Percentiles rank a stretch among this genome's conserved stretches.
Conservation (phyloP, 2,113 vertebrate species). For the Aramus guarauna region DNA sequence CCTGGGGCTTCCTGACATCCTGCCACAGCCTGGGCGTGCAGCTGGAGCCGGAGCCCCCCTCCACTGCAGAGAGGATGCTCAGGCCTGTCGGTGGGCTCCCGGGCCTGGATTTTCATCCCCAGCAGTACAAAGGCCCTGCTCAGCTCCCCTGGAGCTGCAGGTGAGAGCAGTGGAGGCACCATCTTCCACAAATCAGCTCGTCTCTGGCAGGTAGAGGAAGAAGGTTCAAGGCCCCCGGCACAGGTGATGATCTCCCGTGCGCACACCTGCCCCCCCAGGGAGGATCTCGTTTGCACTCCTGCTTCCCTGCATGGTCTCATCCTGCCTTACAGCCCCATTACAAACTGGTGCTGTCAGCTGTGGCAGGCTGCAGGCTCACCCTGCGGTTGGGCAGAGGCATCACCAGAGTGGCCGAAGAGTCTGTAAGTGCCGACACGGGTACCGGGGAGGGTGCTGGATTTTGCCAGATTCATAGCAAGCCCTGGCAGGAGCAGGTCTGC, state of each 20-base stretch:
- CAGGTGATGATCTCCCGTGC: not conserved
- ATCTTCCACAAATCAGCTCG: not conserved
- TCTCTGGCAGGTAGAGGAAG: not conserved
- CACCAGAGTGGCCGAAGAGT: not conserved
- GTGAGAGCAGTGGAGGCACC: not conserved
- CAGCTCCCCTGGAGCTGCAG: not conserved
- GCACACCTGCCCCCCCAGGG: accelerated
- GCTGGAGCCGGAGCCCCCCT: not conserved
- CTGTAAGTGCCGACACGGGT: not conserved
- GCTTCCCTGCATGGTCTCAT: not conserved
- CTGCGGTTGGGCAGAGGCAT: not conserved
- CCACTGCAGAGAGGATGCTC: not conserved
- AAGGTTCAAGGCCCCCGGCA: too few relatives aligned
- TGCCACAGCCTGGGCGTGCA: not conserved
- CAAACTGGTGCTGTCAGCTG: accelerated
- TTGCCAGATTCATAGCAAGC: not conserved
- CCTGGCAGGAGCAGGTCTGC: not conserved
- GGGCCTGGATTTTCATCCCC: not conserved
- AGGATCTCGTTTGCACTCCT: not conserved
- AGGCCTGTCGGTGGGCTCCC: not conserved
- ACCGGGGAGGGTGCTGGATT: not conserved
- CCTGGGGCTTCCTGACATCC: not conserved
- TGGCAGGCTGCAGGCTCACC: not conserved
- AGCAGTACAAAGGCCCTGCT: not conserved
- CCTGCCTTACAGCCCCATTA: not conserved